A percentile compares a stretch with the other conserved stretches of the same genome.
phyloP scores from a whole-genome alignment of 1,140 invertebrate genomes.

The Aethina tumida region DNA sequence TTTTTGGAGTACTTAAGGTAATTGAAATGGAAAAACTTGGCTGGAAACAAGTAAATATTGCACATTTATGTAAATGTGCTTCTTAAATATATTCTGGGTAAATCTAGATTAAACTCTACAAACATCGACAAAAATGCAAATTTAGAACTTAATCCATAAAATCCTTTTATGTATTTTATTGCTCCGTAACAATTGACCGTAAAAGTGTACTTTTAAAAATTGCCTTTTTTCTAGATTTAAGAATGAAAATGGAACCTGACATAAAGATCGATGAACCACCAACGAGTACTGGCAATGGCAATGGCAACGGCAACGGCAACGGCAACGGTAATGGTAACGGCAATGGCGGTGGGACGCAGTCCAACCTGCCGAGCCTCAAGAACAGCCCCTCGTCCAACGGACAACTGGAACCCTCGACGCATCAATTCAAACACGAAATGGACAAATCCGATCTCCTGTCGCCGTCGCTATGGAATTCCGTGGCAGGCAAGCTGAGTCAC shows the following conservation, averaged over 20 bases:
- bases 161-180: conserved; percentile 3
- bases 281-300: conserved; percentile 38
- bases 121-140: no score
- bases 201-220: conserved; percentile 1
- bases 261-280: conserved; percentile 40
- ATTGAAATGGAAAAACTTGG: no score
- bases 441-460: conserved; percentile 41
- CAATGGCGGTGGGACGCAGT: conserved; percentile 4
- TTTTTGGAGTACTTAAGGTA: no score
- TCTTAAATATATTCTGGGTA: no score
- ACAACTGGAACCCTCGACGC: conserved; percentile 28
- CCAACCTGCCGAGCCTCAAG: conserved; percentile 11
- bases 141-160: no score
- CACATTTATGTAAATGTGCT: no score
- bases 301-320: conserved; percentile 27
- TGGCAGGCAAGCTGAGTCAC: conserved; percentile 38
- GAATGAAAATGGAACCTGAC: conserved; percentile 50
- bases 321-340: conserved; percentile 3
- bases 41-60: no score
- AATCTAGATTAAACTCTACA: no score
- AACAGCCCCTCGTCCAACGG: conserved; percentile 32
- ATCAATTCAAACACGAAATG: conserved; percentile 30
- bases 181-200: neutral
- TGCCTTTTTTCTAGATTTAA: conserved; percentile 41
- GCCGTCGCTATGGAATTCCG: conserved; percentile 44